A percentile compares a stretch with the other conserved stretches of the same genome.
Conservation (phyloP, 2,888 invertebrate genomes). For the Aleiodes alternator region DNA sequence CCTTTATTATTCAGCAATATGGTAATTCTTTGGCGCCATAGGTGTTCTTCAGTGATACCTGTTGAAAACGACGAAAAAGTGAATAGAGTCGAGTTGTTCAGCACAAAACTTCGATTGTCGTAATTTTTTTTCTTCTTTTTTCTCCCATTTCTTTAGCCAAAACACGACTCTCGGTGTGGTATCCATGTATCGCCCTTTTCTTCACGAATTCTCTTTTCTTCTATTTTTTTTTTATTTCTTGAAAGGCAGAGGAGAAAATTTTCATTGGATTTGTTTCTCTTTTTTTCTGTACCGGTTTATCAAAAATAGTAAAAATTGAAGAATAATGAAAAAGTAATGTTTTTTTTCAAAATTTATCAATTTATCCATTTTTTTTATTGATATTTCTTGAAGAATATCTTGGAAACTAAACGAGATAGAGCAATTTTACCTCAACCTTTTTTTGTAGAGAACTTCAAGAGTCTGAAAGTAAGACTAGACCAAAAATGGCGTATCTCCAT, state of each 20-base stretch:
- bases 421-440: too few species aligned
- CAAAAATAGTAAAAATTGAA: too few species aligned
- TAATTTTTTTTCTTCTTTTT: neutral
- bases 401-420: too few species aligned
- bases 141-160: neutral
- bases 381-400: too few species aligned
- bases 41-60: conserved; percentile 1
- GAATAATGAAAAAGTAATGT: too few species aligned
- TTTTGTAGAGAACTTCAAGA: too few species aligned
- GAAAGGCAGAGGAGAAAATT: too few species aligned
- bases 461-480: too few species aligned
- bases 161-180: conserved; percentile 39
- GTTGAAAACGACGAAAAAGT: conserved; percentile 15
- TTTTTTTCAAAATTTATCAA: too few species aligned
- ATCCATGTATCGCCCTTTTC: conserved; percentile 57
- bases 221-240: neutral
- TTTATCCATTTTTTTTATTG: too few species aligned
- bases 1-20: conserved; percentile 15
- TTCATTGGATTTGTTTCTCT: too few species aligned
- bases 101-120: conserved; percentile 25
- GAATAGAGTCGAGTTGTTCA: conserved; percentile 10
- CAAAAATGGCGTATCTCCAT: conserved; percentile 28
- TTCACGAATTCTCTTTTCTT: neutral
- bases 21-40: conserved; percentile 23
- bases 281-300: too few species aligned